These are phyloP conservation scores for Cyrtorhinus lividipennis DNA, from an alignment of 1,140 invertebrate species.

Conservation along the genomic window DNA sequence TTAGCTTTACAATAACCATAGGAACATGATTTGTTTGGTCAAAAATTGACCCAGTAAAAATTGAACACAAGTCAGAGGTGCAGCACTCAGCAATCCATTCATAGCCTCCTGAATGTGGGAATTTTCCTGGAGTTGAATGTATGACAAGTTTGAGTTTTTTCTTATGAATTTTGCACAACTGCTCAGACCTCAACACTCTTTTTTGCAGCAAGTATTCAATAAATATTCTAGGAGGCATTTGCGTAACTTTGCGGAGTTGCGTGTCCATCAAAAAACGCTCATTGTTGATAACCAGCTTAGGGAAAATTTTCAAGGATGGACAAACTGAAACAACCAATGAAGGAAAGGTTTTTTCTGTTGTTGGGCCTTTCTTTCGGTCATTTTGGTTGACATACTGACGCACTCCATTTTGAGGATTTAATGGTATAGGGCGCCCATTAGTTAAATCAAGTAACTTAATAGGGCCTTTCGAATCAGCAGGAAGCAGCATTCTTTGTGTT, in stretches of 20 bases:
- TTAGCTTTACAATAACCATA: conserved; percentile 60
- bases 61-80: conserved; percentile 18
- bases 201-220: conserved; percentile 79
- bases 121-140: conserved; percentile 68
- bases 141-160: conserved; percentile 59
- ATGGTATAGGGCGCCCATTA: too few relatives aligned
- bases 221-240: conserved; percentile 62
- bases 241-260: conserved; percentile 66
- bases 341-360: conserved; percentile 53
- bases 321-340: conserved; percentile 65
- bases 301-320: conserved; percentile 49
- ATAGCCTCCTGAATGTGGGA: conserved; percentile 72
- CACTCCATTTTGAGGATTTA: too few relatives aligned
- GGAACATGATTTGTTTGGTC: conserved; percentile 67
- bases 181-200: conserved; percentile 59
- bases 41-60: conserved; percentile 73
- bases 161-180: conserved; percentile 50
- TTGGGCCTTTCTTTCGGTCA: too few relatives aligned
- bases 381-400: too few relatives aligned
- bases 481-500: too few relatives aligned
- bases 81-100: conserved; percentile 80
- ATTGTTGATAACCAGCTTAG: conserved; percentile 27
- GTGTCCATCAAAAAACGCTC: conserved; percentile 36
- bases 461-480: too few relatives aligned
- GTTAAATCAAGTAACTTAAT: too few relatives aligned